Evolutionary conservation across 2,888 invertebrate species (phyloP).

Genomic region (Branchipolynoe longqiensis): DNA sequence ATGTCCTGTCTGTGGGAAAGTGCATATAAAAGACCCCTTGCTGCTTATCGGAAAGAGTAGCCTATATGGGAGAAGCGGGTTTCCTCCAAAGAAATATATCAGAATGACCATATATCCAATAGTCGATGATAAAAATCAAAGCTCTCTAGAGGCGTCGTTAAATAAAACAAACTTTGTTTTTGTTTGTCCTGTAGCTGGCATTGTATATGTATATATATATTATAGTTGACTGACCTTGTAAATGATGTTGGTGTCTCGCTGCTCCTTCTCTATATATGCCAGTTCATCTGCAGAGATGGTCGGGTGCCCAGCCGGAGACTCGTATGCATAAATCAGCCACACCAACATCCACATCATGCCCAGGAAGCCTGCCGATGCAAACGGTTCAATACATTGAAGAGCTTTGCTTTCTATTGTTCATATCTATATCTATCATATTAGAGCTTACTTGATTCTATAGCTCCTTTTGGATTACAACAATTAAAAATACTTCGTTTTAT

Average conservation of each 20-base stretch:
- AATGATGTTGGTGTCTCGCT: conserved; percentile 73
- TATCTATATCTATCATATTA: neutral
- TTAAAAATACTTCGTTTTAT: neutral
- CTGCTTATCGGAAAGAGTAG: no score
- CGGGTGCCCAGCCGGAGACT: conserved; percentile 76
- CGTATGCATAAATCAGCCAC: conserved; percentile 74
- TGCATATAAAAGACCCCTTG: no score
- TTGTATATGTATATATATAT: no score
- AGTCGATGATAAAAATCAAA: no score
- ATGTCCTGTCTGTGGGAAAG: no score
- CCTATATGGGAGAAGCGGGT: no score
- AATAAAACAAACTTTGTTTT: no score
- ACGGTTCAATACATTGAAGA: neutral
- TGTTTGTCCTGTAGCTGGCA: no score
- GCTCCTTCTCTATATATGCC: conserved; percentile 71
- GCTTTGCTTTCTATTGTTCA: neutral
- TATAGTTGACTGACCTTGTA: conserved; percentile 73
- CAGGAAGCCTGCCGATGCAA: conserved; percentile 70
- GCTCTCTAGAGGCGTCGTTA: no score
- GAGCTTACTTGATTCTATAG: neutral
- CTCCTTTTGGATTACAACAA: neutral
- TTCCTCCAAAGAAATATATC: no score
- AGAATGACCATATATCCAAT: no score
- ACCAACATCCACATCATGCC: conserved; percentile 77
- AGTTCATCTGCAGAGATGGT: conserved; percentile 75